Evolutionary conservation across 2,888 invertebrate species (phyloP).

Genomic region (Leucophora obtusa): DNA sequence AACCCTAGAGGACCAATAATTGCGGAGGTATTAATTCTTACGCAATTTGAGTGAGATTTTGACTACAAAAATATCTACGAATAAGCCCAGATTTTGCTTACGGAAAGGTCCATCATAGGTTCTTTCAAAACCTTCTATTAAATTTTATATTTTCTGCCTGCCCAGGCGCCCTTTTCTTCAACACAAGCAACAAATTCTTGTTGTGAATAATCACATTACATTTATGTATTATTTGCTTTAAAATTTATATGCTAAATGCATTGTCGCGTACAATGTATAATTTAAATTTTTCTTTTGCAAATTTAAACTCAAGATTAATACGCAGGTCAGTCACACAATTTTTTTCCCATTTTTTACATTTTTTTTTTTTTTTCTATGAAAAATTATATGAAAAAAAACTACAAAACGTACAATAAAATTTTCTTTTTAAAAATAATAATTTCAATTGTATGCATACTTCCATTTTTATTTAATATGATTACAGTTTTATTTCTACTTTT

Average conservation of each 20-base stretch:
- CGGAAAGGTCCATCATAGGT: no score
- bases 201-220: not conserved
- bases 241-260: conserved; percentile 26
- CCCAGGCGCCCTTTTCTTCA: no score
- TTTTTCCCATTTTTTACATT: not conserved
- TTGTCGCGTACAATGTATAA: conserved; percentile 26
- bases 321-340: conserved; percentile 43
- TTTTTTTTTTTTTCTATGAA: not conserved
- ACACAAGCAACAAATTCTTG: no score
- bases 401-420: conserved; percentile 38
- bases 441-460: conserved; percentile 29
- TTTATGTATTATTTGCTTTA: not conserved
- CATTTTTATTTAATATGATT: not conserved
- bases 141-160: no score
- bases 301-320: conserved; percentile 46
- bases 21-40: no score
- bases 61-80: no score
- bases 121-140: no score
- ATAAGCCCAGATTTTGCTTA: no score
- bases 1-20: no score
- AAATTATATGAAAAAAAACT: conserved; percentile 16
- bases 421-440: not conserved
- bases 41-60: no score
- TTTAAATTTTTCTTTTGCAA: conserved; percentile 28
- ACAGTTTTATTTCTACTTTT: not conserved